Evolutionary conservation across 2,113 vertebrate species (phyloP).

Genomic region (Cryptotis parvus): DNA sequence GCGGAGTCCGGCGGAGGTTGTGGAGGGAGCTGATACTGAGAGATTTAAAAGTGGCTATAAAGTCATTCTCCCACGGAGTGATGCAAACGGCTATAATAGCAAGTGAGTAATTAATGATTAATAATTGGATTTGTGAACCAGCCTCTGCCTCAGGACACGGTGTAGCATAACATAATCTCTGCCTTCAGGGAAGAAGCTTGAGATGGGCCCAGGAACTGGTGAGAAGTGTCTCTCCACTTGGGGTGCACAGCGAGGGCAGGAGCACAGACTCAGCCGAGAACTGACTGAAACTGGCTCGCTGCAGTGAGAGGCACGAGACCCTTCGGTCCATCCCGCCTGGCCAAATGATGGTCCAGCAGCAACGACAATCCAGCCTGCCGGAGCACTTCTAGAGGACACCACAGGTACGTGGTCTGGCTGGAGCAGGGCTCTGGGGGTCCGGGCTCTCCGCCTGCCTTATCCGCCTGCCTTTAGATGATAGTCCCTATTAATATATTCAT

Average conservation of each 20-base stretch:
- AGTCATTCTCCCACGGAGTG: constrained; percentile 81
- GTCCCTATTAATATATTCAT: not conserved
- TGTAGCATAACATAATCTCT: constrained; percentile 30
- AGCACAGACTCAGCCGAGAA: not conserved
- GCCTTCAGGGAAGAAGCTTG: not conserved
- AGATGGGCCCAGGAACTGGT: not conserved
- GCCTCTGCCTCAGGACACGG: constrained; percentile 12
- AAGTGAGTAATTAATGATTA: constrained; percentile 73
- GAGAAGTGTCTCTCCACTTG: not conserved
- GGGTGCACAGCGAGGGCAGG: not conserved
- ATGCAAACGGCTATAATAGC: constrained; percentile 75
- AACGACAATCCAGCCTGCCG: no score
- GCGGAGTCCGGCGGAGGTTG: not conserved
- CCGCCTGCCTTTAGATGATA: not conserved
- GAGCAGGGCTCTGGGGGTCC: not conserved
- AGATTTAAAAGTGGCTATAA: constrained; percentile 59
- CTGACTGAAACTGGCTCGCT: no score
- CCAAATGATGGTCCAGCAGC: no score
- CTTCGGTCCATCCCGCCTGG: no score
- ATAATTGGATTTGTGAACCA: constrained; percentile 55
- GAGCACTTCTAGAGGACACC: not conserved
- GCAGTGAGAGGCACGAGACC: no score
- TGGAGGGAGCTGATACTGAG: constrained; percentile 38
- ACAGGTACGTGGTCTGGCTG: not conserved
- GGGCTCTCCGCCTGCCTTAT: not conserved